A percentile compares a stretch with the other conserved stretches of the same genome.
These are phyloP conservation scores for Donacobius atricapilla DNA, from an alignment of 2,113 vertebrate species.

Conservation along the genomic window DNA sequence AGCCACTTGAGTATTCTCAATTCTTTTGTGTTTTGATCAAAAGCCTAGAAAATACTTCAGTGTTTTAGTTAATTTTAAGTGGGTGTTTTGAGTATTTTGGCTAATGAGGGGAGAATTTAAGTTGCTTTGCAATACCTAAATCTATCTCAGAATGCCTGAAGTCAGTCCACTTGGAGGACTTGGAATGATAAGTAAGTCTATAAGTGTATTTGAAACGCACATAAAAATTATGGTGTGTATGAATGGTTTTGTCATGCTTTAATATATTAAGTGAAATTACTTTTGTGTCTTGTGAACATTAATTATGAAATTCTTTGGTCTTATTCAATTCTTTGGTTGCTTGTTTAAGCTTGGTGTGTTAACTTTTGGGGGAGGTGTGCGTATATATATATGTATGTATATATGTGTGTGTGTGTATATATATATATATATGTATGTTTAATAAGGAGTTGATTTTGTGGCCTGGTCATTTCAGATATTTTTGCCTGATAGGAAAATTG, in stretches of 20 bases:
- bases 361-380: not conserved
- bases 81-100: not conserved
- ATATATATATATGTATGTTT: no score
- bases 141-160: not conserved
- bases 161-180: not conserved
- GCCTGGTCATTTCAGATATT: not conserved
- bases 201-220: not conserved
- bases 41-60: not conserved
- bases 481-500: not conserved
- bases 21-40: not conserved
- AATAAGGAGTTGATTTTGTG: not conserved
- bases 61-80: not conserved
- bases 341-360: not conserved
- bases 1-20: not conserved
- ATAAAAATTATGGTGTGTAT: not conserved
- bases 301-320: not conserved
- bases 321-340: no score
- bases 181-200: not conserved
- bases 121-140: not conserved
- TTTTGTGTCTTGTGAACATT: not conserved
- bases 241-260: not conserved
- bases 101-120: not conserved
- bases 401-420: rapidly evolving
- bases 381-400: rapidly evolving
- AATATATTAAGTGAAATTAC: not conserved